Conservation (phyloP, 1,140 invertebrate genomes). For the Dendrolimus kikuchii region DNA sequence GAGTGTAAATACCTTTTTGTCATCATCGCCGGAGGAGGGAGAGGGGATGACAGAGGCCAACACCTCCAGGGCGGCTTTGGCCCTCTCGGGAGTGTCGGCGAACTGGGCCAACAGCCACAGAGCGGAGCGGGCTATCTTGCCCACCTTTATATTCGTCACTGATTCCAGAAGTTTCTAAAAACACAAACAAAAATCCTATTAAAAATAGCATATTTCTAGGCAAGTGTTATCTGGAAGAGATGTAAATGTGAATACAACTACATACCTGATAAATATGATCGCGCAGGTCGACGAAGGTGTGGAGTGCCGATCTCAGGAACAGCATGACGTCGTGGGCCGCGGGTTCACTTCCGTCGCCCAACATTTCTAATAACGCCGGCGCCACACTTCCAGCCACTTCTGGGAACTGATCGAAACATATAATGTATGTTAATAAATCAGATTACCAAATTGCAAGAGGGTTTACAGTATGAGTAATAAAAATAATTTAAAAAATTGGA, state of each 20-base stretch:
- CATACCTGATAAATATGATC: conserved; percentile 68
- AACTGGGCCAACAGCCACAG: conserved; percentile 99
- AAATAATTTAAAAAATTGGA: too few species aligned
- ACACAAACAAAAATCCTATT: conserved; percentile 3
- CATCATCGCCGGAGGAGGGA: conserved; percentile 74
- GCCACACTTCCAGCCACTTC: conserved; percentile 96
- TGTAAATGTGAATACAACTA: not conserved
- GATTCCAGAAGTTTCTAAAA: conserved; percentile 82
- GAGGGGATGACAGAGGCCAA: conserved; percentile 87
- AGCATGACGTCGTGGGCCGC: conserved; percentile 95
- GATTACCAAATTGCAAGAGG: too few species aligned
- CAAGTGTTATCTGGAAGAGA: not conserved
- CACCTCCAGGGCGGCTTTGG: conserved; percentile 84
- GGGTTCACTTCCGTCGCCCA: conserved; percentile 95
- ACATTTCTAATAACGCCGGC: conserved; percentile 95
- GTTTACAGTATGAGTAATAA: too few species aligned
- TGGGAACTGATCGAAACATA: conserved; percentile 80
- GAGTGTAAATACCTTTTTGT: conserved; percentile 58
- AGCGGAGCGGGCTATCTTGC: conserved; percentile 92
- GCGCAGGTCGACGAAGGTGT: conserved; percentile 89
- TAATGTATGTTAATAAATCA: too few species aligned
- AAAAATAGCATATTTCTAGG: not conserved
- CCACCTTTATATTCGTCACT: conserved; percentile 87
- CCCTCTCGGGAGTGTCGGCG: conserved; percentile 84
- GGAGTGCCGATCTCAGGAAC: conserved; percentile 95